Base-by-base conservation (phyloP, 2,888 invertebrate species). In the Charanyca ferruginea region DNA sequence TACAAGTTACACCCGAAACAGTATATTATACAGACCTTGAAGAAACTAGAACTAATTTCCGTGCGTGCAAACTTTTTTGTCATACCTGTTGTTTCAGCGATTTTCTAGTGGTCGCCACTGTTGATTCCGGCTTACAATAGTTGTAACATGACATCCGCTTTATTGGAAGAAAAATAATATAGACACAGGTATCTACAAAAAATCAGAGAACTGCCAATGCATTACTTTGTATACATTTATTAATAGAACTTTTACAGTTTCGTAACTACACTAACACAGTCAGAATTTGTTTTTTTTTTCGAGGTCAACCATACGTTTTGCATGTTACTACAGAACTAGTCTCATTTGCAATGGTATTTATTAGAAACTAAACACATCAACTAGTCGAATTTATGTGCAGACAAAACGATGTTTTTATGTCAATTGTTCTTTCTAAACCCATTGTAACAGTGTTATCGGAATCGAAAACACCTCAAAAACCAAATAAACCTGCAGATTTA, bases 301-400 rank as follows among this genome's bases (percentile, higher is more conserved):
- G 28, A 72, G 53, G 77, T 58, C 57, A 61, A 22, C 49, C 22
- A 42, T 51, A 38, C 23, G 49, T 53, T 48, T 57, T 16, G 25
- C 48, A 9, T 45, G 45, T 77, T 51, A 42, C 28, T 51, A n/a
- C 35, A 25, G 23, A 47, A 1, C 23, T 38, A 45, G 22, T 51
- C 20, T 55, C 65, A 52, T 73, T 73, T 59, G 13, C 28, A 63
- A 22, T 23, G 42, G 55, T 77, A 51, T 73, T 72, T 77, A 73
- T 77, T 44, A 0, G 23, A 45, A 53, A 41, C 9, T 35, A 53
- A 57, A 60, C 38, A 38, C 54, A 65, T 73, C 28, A 60, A 45
- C 18, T 41, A 45, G 44, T n/a, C 18, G 22, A 65, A 48, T 65
- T 73, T 73, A 78, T 41, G n/a, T 5, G 45, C 55, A 23, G 18